Percentiles rank a stretch among this genome's conserved stretches.
Evolutionary conservation across 2,888 invertebrate species (phyloP).

Genomic region (Scelioninae gen. 1): DNA sequence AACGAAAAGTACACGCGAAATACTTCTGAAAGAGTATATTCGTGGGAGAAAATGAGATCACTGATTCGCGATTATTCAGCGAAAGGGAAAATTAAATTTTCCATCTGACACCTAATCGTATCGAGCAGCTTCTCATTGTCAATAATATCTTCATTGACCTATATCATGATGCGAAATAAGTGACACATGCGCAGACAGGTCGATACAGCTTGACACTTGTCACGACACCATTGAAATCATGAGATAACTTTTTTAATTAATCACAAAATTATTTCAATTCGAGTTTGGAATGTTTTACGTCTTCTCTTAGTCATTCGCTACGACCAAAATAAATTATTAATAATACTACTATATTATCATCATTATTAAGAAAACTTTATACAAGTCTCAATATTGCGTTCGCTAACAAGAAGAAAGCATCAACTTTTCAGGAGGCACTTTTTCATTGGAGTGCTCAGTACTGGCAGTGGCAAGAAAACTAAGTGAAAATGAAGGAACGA

Average conservation of each 20-base stretch:
- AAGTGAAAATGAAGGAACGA: constrained; percentile 71
- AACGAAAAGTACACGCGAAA: too few species aligned
- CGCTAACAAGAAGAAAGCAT: constrained; percentile 67
- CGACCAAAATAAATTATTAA: constrained; percentile 41
- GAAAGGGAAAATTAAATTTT: constrained; percentile 67
- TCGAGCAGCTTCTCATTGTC: constrained; percentile 34
- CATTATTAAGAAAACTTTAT: constrained; percentile 57
- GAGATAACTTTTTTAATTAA: constrained; percentile 57
- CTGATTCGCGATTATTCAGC: constrained; percentile 65
- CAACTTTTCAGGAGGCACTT: constrained; percentile 69
- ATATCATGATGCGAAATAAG: constrained; percentile 46
- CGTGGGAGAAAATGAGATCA: constrained; percentile 57
- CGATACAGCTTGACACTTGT: too few species aligned
- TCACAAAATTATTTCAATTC: constrained; percentile 18
- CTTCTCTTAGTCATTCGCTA: background rate
- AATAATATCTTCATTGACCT: constrained; percentile 56
- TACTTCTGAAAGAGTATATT: constrained; percentile 43
- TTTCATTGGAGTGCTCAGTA: constrained; percentile 58
- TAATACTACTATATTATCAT: constrained; percentile 30
- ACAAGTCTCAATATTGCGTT: constrained; percentile 57
- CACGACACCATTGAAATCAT: background rate
- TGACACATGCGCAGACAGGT: constrained; percentile 10
- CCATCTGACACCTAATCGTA: constrained; percentile 51
- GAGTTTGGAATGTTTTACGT: background rate
- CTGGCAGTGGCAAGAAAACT: constrained; percentile 64